Conservation (phyloP, 2,888 invertebrate genomes). For the Drosophila mimica region DNA sequence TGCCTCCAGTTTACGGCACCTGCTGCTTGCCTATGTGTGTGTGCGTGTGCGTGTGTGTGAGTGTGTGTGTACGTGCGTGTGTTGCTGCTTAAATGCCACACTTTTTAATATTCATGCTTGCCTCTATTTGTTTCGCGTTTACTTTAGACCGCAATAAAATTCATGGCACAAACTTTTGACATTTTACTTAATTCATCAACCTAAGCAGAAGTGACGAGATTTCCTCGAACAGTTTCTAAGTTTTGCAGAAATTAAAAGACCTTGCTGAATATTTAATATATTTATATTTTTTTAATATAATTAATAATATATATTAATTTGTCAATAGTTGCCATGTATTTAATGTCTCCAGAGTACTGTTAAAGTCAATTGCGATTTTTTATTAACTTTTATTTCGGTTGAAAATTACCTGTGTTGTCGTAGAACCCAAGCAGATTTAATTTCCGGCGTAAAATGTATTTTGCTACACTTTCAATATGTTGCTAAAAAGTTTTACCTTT, state of each 20-base stretch:
- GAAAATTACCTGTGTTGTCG: background rate
- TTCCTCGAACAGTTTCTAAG: slow-evolving; percentile 13
- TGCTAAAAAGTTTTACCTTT: too few relatives aligned
- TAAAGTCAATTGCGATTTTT: background rate
- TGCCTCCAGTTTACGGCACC: slow-evolving; percentile 32
- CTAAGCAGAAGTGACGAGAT: slow-evolving; percentile 23
- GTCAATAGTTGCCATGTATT: background rate
- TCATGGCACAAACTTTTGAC: slow-evolving; percentile 37
- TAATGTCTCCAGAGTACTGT: background rate
- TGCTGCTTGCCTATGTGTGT: slow-evolving; percentile 5
- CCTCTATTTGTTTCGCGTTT: slow-evolving; percentile 47
- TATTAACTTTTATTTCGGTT: background rate
- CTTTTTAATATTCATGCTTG: slow-evolving; percentile 71
- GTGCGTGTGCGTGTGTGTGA: slow-evolving; percentile 6
- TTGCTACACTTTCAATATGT: background rate
- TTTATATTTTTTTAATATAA: background rate
- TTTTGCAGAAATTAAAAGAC: background rate
- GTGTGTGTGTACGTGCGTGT: slow-evolving; percentile 16
- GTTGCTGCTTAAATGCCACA: slow-evolving; percentile 36
- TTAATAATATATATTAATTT: background rate
- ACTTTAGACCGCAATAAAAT: slow-evolving; percentile 31
- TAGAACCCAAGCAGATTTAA: background rate
- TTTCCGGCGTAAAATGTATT: background rate
- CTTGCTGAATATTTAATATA: background rate
- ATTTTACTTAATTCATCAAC: slow-evolving; percentile 30